Base-by-base conservation (phyloP, 2,113 vertebrate genomes). In the Sinosuthora webbiana region DNA sequence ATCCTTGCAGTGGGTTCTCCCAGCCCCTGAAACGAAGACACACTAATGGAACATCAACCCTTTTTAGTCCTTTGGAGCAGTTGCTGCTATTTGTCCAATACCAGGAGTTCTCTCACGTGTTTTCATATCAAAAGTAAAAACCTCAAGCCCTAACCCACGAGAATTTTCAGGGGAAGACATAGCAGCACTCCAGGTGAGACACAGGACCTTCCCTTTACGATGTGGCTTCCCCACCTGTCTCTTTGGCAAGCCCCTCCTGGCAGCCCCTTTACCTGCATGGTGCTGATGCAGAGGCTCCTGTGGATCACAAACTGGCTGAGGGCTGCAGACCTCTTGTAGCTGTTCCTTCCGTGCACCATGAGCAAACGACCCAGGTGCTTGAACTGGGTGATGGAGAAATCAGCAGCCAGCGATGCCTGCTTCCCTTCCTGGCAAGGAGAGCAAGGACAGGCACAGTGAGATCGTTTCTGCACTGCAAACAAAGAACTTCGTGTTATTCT, bases 251-350 rank as follows among this genome's bases (percentile, higher is more conserved):
- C 12, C 14, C 18, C 59, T 50, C 10, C 4, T 3, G 45, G 23
- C 19, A 19, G 31, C 13, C 37, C 30, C 3, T 89, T 79, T 98
- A 99, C 99, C 99, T 99, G 99, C 99, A 99, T 99, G 93, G 99
- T 99, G 94, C 99, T 99, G 97, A 99, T 99, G 96, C 99, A 99
- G 70, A 99, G 97, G 96, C 99, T 99, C 94, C 99, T 97, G 97
- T 99, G 99, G 97, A 99, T 99, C 76, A 99, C 99, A n/a, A 99
- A 99, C 98, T 99, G 99, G 95, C 99, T 99, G 97, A 99, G 99
- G 23, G 99, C 99, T 1, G 99, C 99, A 1, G 99, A 99, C 12
- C 99, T 97, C 93, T 99, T 99, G 98, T 99, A 99, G 97, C 99
- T 99, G 98, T 99, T 99, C n/a, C 99, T 98, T 21, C 99, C 99